Base-by-base conservation (phyloP, 2,113 vertebrate genomes). In the Vulpes lagopus region DNA sequence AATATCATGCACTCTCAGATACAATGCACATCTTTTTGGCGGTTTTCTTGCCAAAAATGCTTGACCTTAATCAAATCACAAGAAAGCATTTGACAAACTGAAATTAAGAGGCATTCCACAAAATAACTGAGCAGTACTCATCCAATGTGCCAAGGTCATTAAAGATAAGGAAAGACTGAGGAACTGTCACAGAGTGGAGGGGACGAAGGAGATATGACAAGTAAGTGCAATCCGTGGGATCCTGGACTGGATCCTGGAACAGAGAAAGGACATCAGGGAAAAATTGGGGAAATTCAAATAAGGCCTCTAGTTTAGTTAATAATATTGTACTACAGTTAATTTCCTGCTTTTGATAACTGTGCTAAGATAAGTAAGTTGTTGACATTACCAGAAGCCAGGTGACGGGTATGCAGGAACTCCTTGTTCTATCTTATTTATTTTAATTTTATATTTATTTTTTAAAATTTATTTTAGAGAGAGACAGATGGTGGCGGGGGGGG, bases 281-380 rank as follows among this genome's bases (percentile, higher is more conserved):
- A 79, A 76, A 62, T 1, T 73, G 27, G 65, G 32, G 49, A 86
- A 89, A 92, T 89, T 76, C 30, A 85, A 96, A 76, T 81, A 94
- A 92, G 1, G 8, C 74, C 15, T 38, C 20, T 73, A 83, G 49
- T 81, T 82, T 89, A 81, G 11, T 73, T 84, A 71, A 89, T 59
- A 57, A 43, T 53, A n/a, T 67, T 38, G 8, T 59, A 80, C 69
- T 57, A 74, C 35, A 62, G 57, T 65, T 79, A 82, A 83, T 90
- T 90, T 94, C 64, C 79, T 95, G 51, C n/a, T 83, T 92, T 86
- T 92, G 80, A 74, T 92, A 78, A 90, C 78, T 93, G 23, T 67
- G 69, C n/a, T 74, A 69, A 79, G 80, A 38, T 64, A 73, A 73
- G 32, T 91, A 91, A 97, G 27, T 57, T 57, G 27, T 60, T 93